phyloP scores from a whole-genome alignment of 2,888 invertebrate species.

The Leptodirus hochenwartii region DNA sequence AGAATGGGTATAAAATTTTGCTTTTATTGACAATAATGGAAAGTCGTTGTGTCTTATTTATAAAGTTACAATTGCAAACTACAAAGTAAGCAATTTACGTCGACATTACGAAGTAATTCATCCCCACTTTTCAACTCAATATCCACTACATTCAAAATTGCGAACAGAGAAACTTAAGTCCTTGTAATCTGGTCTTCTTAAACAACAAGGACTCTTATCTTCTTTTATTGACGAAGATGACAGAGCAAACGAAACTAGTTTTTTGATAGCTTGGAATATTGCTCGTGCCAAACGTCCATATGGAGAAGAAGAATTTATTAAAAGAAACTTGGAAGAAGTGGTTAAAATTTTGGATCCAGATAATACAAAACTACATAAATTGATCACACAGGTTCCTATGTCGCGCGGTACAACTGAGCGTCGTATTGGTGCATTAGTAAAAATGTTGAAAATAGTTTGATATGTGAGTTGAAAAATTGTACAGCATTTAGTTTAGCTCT shows the following conservation, averaged over 20 bases:
- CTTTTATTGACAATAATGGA: constrained; percentile 18
- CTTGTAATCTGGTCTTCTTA: constrained; percentile 9
- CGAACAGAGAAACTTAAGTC: constrained; percentile 7
- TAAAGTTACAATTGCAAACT: constrained; percentile 8
- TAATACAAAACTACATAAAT: constrained; percentile 10
- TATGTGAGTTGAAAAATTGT: constrained; percentile 10
- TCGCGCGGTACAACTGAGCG: constrained; percentile 9
- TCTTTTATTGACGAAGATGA: constrained; percentile 9
- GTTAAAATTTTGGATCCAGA: constrained; percentile 10
- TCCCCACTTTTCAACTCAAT: constrained; percentile 9
- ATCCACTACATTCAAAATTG: constrained; percentile 9
- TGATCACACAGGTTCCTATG: constrained; percentile 9
- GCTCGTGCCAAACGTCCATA: constrained; percentile 10
- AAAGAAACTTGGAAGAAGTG: constrained; percentile 9
- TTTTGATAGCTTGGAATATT: constrained; percentile 11
- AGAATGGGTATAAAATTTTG: constrained; percentile 8
- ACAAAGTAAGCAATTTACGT: constrained; percentile 10
- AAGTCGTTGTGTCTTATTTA: constrained; percentile 5
- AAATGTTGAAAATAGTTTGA: constrained; percentile 11
- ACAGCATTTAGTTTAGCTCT: too few species aligned
- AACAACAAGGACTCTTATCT: constrained; percentile 10
- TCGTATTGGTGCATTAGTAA: constrained; percentile 9
- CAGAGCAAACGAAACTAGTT: constrained; percentile 9
- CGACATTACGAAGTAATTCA: constrained; percentile 9
- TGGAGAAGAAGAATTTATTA: constrained; percentile 10